A percentile compares a stretch with the other conserved stretches of the same genome.
Conservation (phyloP, 2,888 invertebrate species). For the Isotomurus palustris region DNA sequence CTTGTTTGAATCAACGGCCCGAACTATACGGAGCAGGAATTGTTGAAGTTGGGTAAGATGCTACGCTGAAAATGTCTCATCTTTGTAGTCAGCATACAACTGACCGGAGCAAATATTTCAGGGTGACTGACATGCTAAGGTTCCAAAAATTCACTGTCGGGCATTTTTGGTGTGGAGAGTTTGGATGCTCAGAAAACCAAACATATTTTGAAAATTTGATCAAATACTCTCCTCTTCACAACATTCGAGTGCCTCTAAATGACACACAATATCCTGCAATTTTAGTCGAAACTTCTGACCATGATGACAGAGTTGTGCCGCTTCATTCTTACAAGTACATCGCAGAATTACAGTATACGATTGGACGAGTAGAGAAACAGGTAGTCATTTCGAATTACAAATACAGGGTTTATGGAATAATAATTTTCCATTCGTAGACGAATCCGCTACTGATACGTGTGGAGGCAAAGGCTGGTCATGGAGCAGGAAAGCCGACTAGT, state of each 20-base stretch:
- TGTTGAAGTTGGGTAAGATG: conserved; percentile 89
- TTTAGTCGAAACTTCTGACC: conserved; percentile 57
- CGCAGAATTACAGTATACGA: conserved; percentile 55
- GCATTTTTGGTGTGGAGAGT: conserved; percentile 57
- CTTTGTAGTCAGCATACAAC: too few species aligned
- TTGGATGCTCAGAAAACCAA: conserved; percentile 55
- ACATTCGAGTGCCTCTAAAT: conserved; percentile 50
- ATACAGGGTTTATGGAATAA: too few species aligned
- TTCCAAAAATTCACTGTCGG: conserved; percentile 59
- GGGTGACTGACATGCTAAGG: conserved; percentile 58
- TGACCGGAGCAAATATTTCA: conserved; percentile 6
- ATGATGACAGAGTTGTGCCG: conserved; percentile 61
- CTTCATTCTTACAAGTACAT: conserved; percentile 58
- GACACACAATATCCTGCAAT: conserved; percentile 54
- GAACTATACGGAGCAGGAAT: conserved; percentile 89
- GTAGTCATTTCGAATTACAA: too few species aligned
- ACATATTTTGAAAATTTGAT: conserved; percentile 54
- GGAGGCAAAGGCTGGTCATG: too few species aligned
- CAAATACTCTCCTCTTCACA: conserved; percentile 57
- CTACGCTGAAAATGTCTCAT: not conserved
- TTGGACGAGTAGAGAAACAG: conserved; percentile 50
- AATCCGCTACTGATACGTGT: too few species aligned
- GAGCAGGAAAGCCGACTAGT: too few species aligned
- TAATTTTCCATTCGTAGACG: too few species aligned
- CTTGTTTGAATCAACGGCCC: conserved; percentile 92